Percentiles rank a stretch among this genome's conserved stretches.
Evolutionary conservation across 2,113 vertebrate genomes (phyloP).

Genomic region (Crotalus viridis): DNA sequence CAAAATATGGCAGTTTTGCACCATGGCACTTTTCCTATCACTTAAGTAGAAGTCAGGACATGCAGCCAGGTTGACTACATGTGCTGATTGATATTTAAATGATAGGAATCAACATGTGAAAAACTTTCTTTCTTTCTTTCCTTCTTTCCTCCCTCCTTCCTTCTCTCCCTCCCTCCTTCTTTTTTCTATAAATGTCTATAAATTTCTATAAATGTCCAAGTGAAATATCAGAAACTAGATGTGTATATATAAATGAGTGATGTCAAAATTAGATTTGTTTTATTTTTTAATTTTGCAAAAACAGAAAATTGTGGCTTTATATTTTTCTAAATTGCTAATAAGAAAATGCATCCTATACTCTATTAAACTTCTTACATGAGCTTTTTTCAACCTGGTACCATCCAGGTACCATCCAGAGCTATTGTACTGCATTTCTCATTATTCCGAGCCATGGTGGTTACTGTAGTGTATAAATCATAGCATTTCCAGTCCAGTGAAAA

Average conservation of each 20-base stretch:
- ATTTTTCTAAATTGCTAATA: neutral
- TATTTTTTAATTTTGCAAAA: neutral
- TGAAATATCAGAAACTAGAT: neutral
- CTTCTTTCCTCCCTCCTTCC: no score
- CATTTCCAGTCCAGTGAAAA: neutral
- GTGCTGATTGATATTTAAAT: neutral
- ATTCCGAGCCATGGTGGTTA: neutral
- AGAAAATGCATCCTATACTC: neutral
- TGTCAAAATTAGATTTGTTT: neutral
- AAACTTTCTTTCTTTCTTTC: neutral
- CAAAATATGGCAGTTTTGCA: neutral
- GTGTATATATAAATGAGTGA: neutral
- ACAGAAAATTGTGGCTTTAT: neutral
- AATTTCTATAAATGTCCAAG: neutral
- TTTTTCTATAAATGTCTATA: no score
- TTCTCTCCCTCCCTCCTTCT: no score
- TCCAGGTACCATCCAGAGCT: neutral
- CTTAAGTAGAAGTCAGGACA: neutral
- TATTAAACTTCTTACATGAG: neutral
- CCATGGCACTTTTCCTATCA: no score
- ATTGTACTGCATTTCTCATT: neutral
- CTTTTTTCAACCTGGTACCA: neutral
- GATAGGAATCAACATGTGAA: neutral
- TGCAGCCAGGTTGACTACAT: neutral
- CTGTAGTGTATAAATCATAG: neutral